Evolutionary conservation across 2,797 vertebrate species (phyloP), one percentile per base, ranked within the genome.

Genomic region (Cebuella pygmaea): DNA sequence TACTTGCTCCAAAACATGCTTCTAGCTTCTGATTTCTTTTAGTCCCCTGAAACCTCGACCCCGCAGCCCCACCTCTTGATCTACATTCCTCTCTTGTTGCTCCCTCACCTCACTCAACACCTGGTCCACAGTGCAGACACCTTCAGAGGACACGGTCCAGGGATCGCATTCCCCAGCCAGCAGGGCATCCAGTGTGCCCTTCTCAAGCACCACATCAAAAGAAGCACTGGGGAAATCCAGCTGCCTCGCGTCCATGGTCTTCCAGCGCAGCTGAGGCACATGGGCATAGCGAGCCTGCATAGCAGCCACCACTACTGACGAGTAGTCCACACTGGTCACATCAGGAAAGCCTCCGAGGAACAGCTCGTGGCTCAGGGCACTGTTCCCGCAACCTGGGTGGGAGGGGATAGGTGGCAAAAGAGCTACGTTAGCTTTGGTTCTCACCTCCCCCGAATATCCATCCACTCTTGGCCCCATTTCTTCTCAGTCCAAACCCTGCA

Each of bases 241-340:
- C 41, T 98, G 97, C 0, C 99, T 98, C 10, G 99, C 97, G 7
- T 99, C 99, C 99, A 99, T 99, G 96, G 99, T 98, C 46, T 98
- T 98, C 99, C 99, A 99, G 97, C 98, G 99, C 99, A 99, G 99
- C 39, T 97, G 97, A 0, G 98, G 98, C 80, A 99, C 99, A 78
- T 79, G 48, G 72, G 98, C 98, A 59, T 99, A 98, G 89, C 98
- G 99, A 94, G 98, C 95, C 0, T 96, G 98, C 99, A 99, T 99
- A 93, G 98, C 97, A 4, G 98, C 96, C 96, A 99, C 99, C 98
- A 99, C 99, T 83, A 99, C 99, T 0, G 99, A 98, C 1, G 99
- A 99, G 98, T 99, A 99, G 98, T 99, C 99, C 48, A 99, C 99
- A 97, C 99, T 99, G 97, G 99, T 99, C 98, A 99, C 99, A 59